These are phyloP conservation scores for Stegostoma tigrinum DNA, from an alignment of 2,113 vertebrate species.

Conservation along the genomic window DNA sequence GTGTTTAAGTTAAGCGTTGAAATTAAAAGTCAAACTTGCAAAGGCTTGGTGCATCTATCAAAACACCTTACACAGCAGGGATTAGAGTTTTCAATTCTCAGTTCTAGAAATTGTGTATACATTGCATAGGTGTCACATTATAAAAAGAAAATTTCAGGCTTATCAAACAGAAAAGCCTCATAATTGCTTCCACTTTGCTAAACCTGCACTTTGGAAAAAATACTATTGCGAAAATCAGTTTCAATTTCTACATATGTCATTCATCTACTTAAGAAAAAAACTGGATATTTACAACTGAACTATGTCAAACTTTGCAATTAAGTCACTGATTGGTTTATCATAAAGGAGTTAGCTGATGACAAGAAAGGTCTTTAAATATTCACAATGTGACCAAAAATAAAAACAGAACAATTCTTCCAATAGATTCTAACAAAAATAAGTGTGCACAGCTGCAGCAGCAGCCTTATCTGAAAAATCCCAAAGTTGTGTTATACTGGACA, in stretches of 20 bases:
- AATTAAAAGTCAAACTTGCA: neutral
- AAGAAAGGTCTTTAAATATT: neutral
- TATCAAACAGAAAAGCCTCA: neutral
- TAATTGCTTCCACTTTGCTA: neutral
- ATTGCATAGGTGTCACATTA: neutral
- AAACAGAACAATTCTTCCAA: neutral
- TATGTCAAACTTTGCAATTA: neutral
- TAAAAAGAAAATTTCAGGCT: neutral
- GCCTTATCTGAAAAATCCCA: neutral
- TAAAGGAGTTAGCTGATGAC: neutral
- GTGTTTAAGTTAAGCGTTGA: neutral
- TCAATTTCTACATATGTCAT: neutral
- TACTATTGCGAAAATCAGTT: conserved; percentile 7
- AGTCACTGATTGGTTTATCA: neutral
- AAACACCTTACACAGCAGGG: neutral
- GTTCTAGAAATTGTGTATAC: neutral
- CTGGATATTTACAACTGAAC: neutral
- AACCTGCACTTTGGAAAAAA: neutral
- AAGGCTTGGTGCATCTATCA: neutral
- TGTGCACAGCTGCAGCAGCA: neutral
- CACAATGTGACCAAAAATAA: neutral
- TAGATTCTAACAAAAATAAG: neutral
- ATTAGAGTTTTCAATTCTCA: neutral
- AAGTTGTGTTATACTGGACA: neutral
- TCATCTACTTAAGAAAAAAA: neutral